These are phyloP conservation scores for Heteromormyrus szaboi DNA, from an alignment of 2,797 vertebrate species.

Conservation along the genomic window DNA sequence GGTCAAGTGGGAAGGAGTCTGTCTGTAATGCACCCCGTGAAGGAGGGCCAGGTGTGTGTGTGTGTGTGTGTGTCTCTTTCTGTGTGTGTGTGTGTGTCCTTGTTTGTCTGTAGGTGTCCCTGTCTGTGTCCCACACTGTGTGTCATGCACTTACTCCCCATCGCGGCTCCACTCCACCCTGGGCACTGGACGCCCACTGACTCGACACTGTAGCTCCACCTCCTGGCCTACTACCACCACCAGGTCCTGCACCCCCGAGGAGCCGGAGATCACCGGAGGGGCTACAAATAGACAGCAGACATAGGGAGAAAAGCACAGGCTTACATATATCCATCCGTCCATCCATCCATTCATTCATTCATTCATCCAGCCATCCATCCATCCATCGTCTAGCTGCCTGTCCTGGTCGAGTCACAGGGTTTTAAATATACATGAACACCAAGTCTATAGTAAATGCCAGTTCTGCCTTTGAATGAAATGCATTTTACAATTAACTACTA, in stretches of 20 bases:
- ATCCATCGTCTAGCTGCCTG: background rate
- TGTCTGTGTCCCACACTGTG: background rate
- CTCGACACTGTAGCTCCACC: constrained; percentile 66
- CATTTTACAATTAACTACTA: background rate
- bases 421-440: background rate
- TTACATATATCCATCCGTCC: background rate
- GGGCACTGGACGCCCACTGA: constrained; percentile 66
- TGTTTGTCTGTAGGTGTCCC: background rate
- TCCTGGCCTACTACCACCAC: constrained; percentile 60
- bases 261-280: constrained; percentile 70
- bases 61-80: background rate
- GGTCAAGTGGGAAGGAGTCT: background rate
- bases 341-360: background rate
- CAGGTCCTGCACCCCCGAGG: constrained; percentile 62
- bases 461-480: background rate
- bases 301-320: background rate
- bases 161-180: constrained; percentile 80
- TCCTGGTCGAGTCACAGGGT: background rate
- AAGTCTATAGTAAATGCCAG: background rate
- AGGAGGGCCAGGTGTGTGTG: background rate
- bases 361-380: background rate
- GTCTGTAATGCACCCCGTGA: background rate
- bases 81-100: background rate
- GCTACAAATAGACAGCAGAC: constrained; percentile 46
- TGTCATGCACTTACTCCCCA: constrained; percentile 65